phyloP scores from a whole-genome alignment of 2,888 invertebrate species.

The Halocaridina rubra region DNA sequence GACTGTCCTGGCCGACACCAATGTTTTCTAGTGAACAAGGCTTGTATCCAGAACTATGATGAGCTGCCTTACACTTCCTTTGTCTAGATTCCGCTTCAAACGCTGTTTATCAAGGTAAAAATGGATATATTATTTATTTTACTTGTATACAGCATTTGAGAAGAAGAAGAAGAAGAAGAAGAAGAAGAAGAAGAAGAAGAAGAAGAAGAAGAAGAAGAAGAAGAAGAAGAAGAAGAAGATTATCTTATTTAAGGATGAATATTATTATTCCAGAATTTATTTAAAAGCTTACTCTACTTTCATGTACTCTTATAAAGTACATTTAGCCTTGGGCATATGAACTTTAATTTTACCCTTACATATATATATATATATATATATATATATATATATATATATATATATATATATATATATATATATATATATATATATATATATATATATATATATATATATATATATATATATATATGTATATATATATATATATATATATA shows the following conservation, averaged over 20 bases:
- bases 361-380: not conserved
- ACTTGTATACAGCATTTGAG: not conserved
- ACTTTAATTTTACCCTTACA: not conserved
- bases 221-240: not conserved
- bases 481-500: slow-evolving; percentile 23
- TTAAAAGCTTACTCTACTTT: too few species aligned
- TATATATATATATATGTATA: slow-evolving; percentile 33
- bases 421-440: slow-evolving; percentile 44
- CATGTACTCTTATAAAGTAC: not conserved
- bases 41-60: too few species aligned
- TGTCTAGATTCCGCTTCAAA: not conserved
- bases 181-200: not conserved
- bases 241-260: not conserved
- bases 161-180: not conserved
- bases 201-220: not conserved
- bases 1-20: not conserved
- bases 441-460: slow-evolving; percentile 40
- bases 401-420: slow-evolving; percentile 6
- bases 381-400: not conserved
- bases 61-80: too few species aligned
- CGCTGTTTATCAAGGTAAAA: not conserved
- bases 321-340: not conserved
- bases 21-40: not conserved
- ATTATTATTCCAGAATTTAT: not conserved
- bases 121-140: not conserved